Evolutionary conservation across 1,140 invertebrate genomes (phyloP).

Genomic region (Argopecten irradians): DNA sequence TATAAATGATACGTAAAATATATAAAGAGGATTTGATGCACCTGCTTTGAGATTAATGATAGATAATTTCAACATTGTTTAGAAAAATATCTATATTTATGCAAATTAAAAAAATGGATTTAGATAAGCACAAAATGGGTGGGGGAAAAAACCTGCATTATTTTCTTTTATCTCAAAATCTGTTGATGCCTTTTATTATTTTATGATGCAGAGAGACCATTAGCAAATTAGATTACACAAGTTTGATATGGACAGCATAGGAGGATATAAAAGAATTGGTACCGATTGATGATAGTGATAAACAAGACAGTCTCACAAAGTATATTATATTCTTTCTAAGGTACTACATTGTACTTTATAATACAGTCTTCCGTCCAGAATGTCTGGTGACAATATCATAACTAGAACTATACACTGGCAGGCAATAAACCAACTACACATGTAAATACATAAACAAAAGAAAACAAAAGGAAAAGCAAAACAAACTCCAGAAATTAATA

Average conservation of each 20-base stretch:
- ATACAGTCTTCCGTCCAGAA: background rate
- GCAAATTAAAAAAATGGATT: too few relatives aligned
- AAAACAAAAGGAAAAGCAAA: background rate
- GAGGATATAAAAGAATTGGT: background rate
- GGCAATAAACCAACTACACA: background rate
- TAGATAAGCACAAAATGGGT: too few relatives aligned
- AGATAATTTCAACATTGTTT: too few relatives aligned
- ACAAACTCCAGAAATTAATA: background rate
- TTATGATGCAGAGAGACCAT: background rate
- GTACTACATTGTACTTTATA: too few relatives aligned
- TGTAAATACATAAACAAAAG: background rate
- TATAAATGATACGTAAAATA: too few relatives aligned
- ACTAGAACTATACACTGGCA: background rate
- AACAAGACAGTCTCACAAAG: background rate
- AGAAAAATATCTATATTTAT: too few relatives aligned
- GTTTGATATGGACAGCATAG: background rate
- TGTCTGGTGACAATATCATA: background rate
- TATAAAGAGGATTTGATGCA: too few relatives aligned
- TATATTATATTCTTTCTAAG: background rate
- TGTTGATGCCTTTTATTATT: background rate
- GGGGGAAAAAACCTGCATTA: too few relatives aligned
- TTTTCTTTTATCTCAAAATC: background rate
- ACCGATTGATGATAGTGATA: background rate
- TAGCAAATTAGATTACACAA: background rate
- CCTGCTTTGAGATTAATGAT: too few relatives aligned